Base-by-base conservation (phyloP, 2,888 invertebrate species). In the Catonia carolina region DNA sequence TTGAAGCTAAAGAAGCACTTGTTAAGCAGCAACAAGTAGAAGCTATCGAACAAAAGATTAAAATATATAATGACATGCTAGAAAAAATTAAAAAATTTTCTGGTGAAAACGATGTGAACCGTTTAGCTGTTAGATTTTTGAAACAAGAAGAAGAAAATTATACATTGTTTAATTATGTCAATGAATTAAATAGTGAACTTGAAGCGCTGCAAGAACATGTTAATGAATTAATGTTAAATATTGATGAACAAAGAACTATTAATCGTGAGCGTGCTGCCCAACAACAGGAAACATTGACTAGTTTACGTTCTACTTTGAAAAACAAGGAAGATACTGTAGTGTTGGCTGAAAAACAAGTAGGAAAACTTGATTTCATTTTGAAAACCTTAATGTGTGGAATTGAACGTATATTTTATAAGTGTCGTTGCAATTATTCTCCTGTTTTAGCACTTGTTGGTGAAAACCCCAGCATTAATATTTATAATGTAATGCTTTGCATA, bases 111-210 rank as follows among this genome's bases (percentile, higher is more conserved):
- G 81, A 85, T 62, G 77, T 85, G 15, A 81, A 83, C 61, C 80
- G 80, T 15, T 72, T 58, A 42, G 58, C 54, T 10, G 78, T 78
- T 2, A 82, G 86, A 69, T 94, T 89, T 72, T 79, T 84, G n/a
- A 81, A 86, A 31, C 84, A 88, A 59, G 94, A 94, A 69, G 90
- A 90, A 65, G 89, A 89, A 70, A 95, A 94, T 75, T 94, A 93
- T 71, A 90, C 93, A 0, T 78, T 91, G 0, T 95, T 94, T 70
- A 90, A 86, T 72, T 93, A 90, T 69, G 88, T 94, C 36, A 93
- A 91, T 69, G 90, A 92, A 69, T 77, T 94, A 57, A 92, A 93
- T 71, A 85, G 83, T 39, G 89, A 91, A 71, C 77, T 90, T 56
- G 89, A 90, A 70, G 77, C 80, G 39, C 70, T 89, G 2, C 83